Base-by-base conservation (phyloP, 2,797 vertebrate genomes). In the Sebastes cheni region DNA sequence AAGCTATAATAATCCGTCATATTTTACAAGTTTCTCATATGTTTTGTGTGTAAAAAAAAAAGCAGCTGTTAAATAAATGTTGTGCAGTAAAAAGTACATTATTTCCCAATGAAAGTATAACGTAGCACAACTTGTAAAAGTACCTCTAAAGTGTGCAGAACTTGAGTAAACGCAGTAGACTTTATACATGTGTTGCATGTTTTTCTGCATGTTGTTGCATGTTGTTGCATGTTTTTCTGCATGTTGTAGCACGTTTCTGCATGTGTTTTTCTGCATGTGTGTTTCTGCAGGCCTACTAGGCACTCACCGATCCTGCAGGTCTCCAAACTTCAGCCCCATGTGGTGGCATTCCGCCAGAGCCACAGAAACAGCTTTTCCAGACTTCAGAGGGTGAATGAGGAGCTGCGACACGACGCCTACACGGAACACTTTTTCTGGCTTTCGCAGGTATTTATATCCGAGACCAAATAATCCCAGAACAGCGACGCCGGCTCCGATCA, bases 311-410 rank as follows among this genome's bases (percentile, higher is more conserved):
- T 99, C 98, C 81, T 88, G 92, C 90, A 99, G 77, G 1, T 96
- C 93, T 11, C 97, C 97, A n/a, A 89, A 90, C 86, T 92, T 96
- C 67, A 99, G 79, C 0, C 98, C 98, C 69, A 96, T 13, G 1
- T 88, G 67, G 8, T 93, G 92, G 83, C 96, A 97, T 50, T 97
- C 93, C 0, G 97, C 97, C 2, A 83, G 81, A 10, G 79, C 60
- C 86, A 98, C 96, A 1, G 93, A 62, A 78, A 96, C 58, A 0
- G 95, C 96, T 75, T 87, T 96, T 36, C 97, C 98, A 1, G 98
- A 99, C 82, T 99, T 99, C 42, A 99, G 79, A 0, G 98, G 97
- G 91, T 98, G 95, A 71, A 99, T 89, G 66, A 97, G 92, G 10
- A 99, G 89, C 75, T 95, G 85, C 7, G 97, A 92, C 84, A 98